A percentile compares a stretch with the other conserved stretches of the same genome.
phyloP scores from a whole-genome alignment of 2,797 vertebrate species.

The Pantherophis alleghaniensis region DNA sequence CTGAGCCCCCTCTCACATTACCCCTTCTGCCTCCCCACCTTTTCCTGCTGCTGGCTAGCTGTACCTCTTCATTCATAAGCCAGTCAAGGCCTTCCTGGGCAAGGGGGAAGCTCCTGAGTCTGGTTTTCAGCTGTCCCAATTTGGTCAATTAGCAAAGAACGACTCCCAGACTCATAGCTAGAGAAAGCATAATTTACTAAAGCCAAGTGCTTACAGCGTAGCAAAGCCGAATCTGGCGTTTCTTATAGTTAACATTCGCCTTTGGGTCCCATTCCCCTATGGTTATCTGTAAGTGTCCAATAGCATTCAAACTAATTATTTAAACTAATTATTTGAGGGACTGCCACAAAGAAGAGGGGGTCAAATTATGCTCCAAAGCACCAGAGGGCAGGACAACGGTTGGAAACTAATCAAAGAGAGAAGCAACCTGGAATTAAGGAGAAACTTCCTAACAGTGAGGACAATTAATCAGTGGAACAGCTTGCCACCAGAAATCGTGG shows the following conservation, averaged over 20 bases:
- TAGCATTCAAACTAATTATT: neutral
- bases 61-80: neutral
- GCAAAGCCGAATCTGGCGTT: neutral
- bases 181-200: neutral
- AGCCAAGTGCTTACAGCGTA: neutral
- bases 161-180: neutral
- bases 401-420: neutral
- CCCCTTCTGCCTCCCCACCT: no score
- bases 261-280: neutral
- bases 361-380: neutral
- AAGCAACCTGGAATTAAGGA: neutral
- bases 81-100: neutral
- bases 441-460: neutral
- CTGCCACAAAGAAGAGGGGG: neutral
- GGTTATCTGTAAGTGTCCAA: neutral
- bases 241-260: neutral
- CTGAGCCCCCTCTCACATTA: neutral
- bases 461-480: neutral
- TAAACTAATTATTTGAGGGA: neutral
- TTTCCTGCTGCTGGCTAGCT: neutral
- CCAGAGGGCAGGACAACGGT: neutral
- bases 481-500: accelerated
- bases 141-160: neutral
- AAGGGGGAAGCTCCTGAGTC: neutral
- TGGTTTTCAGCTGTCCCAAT: neutral